Percentiles rank a stretch among this genome's conserved stretches.
Conservation (phyloP, 2,797 vertebrate species). For the Toxotes lorentzi region DNA sequence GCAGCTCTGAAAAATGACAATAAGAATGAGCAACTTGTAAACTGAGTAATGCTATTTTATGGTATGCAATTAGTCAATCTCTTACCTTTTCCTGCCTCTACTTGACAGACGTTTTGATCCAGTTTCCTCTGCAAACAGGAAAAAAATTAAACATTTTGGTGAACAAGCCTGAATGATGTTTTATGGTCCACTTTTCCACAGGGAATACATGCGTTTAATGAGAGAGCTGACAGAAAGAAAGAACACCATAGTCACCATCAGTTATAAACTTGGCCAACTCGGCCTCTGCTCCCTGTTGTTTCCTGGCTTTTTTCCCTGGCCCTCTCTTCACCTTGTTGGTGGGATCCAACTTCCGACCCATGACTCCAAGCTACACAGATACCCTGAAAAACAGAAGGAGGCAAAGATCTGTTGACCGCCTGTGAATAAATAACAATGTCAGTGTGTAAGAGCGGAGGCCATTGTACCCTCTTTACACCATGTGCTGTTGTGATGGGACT, state of each 20-base stretch:
- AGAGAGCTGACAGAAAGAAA: constrained; percentile 1
- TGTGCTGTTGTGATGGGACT: background rate
- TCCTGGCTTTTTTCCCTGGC: constrained; percentile 92
- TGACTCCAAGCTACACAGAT: constrained; percentile 70
- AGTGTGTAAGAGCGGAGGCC: background rate
- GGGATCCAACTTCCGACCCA: constrained; percentile 95
- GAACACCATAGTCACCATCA: constrained; percentile 80
- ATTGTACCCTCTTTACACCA: no score
- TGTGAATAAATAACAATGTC: background rate
- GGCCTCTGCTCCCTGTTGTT: constrained; percentile 94
- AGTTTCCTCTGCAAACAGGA: constrained; percentile 77
- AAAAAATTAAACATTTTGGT: background rate
- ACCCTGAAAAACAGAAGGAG: constrained; percentile 36
- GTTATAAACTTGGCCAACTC: constrained; percentile 90
- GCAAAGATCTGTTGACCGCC: background rate
- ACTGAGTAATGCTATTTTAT: background rate
- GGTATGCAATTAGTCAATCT: background rate
- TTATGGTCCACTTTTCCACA: background rate
- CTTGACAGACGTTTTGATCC: constrained; percentile 89
- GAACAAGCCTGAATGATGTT: background rate
- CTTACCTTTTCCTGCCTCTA: constrained; percentile 90
- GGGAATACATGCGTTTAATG: constrained; percentile 4
- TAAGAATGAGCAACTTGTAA: constrained; percentile 18
- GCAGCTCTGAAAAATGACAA: constrained; percentile 77
- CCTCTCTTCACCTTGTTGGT: constrained; percentile 90